Conservation (phyloP, 2,888 invertebrate species). For the Limnephilus lunatus region DNA sequence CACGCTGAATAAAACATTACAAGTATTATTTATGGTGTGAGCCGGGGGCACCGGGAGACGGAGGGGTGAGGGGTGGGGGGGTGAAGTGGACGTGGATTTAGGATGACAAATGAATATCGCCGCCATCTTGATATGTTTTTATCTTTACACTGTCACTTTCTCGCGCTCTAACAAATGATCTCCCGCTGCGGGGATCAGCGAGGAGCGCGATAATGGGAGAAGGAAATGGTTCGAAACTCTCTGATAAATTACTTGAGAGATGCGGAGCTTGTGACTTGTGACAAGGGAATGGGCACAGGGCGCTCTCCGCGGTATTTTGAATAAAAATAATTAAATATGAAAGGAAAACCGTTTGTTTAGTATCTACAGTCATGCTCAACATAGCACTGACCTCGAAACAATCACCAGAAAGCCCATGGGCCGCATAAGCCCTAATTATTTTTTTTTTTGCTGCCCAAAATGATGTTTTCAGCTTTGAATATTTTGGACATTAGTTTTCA, state of each 20-base stretch:
- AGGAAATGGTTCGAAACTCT: conserved; percentile 41
- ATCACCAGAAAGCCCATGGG: too few species aligned
- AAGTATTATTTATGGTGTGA: not conserved
- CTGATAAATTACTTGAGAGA: not conserved
- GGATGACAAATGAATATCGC: conserved; percentile 51
- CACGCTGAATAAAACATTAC: not conserved
- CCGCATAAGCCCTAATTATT: too few species aligned
- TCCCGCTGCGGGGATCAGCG: conserved; percentile 38
- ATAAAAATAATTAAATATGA: not conserved
- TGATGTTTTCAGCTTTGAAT: too few species aligned
- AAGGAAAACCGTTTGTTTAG: not conserved
- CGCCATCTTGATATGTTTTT: conserved; percentile 51
- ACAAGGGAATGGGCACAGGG: not conserved
- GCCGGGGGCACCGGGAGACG: not conserved
- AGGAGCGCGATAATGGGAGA: conserved; percentile 38
- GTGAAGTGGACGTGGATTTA: conserved; percentile 8
- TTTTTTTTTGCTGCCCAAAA: too few species aligned
- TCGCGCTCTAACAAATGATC: conserved; percentile 53
- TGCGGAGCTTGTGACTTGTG: not conserved
- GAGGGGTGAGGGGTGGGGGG: not conserved
- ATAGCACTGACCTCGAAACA: too few species aligned
- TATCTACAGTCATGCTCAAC: not conserved
- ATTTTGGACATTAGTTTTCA: too few species aligned
- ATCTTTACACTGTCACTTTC: conserved; percentile 42
- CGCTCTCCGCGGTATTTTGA: not conserved